A percentile compares a stretch with the other conserved stretches of the same genome.
These are phyloP conservation scores for Neopelma chrysocephalum DNA, from an alignment of 2,797 vertebrate species.

Conservation along the genomic window DNA sequence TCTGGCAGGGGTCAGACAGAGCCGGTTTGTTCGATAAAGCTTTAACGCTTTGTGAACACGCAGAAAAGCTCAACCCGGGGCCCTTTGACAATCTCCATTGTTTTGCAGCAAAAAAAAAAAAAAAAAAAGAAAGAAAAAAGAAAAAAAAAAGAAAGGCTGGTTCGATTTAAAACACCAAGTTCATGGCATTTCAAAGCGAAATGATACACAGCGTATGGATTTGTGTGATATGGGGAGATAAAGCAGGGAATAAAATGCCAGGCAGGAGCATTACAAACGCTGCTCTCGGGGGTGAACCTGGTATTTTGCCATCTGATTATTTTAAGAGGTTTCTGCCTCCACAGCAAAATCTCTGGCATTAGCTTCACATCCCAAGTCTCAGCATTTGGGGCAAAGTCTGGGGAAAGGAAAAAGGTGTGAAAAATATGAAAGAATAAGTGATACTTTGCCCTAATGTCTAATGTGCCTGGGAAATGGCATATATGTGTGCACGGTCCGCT, in stretches of 20 bases:
- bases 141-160: not conserved
- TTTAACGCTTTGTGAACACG: constrained; percentile 81
- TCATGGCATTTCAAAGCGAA: constrained; percentile 78
- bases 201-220: constrained; percentile 41
- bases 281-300: constrained; percentile 56
- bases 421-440: not conserved
- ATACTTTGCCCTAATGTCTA: not conserved
- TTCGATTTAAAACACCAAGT: constrained; percentile 79
- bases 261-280: not conserved
- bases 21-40: constrained; percentile 78
- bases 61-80: constrained; percentile 74
- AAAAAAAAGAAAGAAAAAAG: not conserved
- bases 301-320: constrained; percentile 66
- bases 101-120: constrained; percentile 45
- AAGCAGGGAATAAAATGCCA: constrained; percentile 47
- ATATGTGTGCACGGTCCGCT: not conserved
- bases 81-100: constrained; percentile 75
- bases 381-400: not conserved
- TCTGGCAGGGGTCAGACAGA: constrained; percentile 78
- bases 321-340: constrained; percentile 35
- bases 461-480: not conserved
- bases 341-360: constrained; percentile 38
- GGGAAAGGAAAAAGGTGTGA: constrained; percentile 15
- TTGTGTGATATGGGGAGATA: constrained; percentile 43
- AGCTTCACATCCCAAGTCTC: not conserved